phyloP scores from a whole-genome alignment of 2,888 invertebrate genomes.

The Spisula subtruncata region DNA sequence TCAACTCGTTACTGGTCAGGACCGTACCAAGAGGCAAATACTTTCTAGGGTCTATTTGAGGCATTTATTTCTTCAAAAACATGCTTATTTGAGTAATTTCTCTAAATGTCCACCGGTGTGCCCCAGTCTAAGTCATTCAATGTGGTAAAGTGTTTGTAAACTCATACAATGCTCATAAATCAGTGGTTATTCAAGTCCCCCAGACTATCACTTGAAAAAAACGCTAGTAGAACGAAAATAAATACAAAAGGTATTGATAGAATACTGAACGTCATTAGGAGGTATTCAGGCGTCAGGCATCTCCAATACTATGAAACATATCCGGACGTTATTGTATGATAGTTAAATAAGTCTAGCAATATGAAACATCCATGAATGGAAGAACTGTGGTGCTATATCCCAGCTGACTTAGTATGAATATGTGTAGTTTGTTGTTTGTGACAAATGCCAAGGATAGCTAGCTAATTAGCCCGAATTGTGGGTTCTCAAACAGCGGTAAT shows the following conservation, averaged over 20 bases:
- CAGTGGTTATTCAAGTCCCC: too few relatives aligned
- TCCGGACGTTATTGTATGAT: neutral
- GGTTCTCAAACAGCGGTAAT: neutral
- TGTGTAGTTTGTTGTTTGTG: too few relatives aligned
- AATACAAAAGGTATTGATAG: too few relatives aligned
- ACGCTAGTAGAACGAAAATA: too few relatives aligned
- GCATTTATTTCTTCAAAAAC: too few relatives aligned
- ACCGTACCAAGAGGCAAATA: too few relatives aligned
- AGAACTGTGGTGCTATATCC: neutral
- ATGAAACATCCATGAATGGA: neutral
- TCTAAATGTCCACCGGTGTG: neutral
- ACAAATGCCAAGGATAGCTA: neutral
- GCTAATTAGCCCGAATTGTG: neutral
- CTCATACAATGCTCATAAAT: too few relatives aligned
- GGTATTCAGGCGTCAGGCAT: neutral
- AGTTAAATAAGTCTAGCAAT: neutral
- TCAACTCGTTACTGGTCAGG: too few relatives aligned
- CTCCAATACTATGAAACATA: neutral
- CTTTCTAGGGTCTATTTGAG: too few relatives aligned
- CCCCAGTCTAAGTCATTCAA: neutral
- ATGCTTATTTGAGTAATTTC: neutral
- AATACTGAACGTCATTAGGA: neutral
- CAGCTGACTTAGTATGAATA: neutral
- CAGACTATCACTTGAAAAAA: too few relatives aligned
- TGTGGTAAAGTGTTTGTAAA: neutral